Evolutionary conservation across 2,888 invertebrate species (phyloP), one percentile per base, ranked within the genome.

Genomic region (Balanococcus diminutus): DNA sequence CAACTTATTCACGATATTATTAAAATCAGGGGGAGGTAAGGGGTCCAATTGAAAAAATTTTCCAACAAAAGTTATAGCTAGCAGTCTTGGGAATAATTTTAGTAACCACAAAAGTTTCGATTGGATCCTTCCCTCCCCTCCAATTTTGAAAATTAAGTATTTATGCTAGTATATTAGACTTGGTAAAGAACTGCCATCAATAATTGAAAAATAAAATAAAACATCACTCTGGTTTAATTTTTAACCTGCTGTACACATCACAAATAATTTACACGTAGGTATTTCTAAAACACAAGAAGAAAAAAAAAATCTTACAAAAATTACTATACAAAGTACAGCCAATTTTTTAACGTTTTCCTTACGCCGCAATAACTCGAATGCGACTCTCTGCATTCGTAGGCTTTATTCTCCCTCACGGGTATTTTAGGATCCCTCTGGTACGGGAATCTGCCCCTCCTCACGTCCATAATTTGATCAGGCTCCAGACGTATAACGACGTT

Each of bases 321-420:
- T 72, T 31, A 22, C 14, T 72, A 72, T 8, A 72, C 72, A 72
- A 28, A 72, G 14, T 72, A 72, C 31, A 72, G 31, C 72, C 72
- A 72, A 72, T 72, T 72, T 72, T 31, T 72, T 14, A 72, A 28
- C 31, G 72, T 31, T 31, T 31, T 72, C 16, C 28, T 72, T 16
- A 31, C 31, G 1, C 72, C 72, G 72, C 72, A 72, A 9, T 72
- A 72, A 31, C 72, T 72, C 31, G 72, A 72, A 72, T 72, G 72
- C 72, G 72, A 31, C 8, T 72, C 72, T 72, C 72, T 8, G 16
- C 72, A 72, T 72, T 72, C 72, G 31, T 22, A 72, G 0, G 72
- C 72, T 72, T 72, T 72, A 72, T 72, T 72, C 14, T 72, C 72
- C 9, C 14, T 72, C 2, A 72, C 16, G 1, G 25, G 25, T 72